phyloP scores from a whole-genome alignment of 2,113 vertebrate genomes.

The Steatornis caripensis region DNA sequence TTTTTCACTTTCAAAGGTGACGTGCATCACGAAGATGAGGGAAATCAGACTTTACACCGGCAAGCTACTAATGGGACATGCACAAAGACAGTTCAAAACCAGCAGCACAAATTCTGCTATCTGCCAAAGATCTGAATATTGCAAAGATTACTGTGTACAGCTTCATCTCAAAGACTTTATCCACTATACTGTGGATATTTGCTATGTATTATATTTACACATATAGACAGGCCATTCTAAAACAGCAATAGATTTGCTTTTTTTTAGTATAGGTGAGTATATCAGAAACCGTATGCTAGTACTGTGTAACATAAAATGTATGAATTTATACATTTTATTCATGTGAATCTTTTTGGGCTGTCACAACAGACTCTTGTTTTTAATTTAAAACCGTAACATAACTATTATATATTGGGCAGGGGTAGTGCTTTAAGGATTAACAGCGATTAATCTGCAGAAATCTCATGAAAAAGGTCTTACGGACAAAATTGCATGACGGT shows the following conservation, averaged over 20 bases:
- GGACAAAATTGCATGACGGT: background rate
- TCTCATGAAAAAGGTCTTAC: background rate
- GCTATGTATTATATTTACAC: background rate
- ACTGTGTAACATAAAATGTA: conserved; percentile 47
- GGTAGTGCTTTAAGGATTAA: background rate
- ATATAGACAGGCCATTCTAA: background rate
- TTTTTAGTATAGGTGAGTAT: background rate
- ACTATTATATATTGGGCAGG: background rate
- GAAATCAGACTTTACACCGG: conserved; percentile 38
- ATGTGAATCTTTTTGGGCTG: background rate
- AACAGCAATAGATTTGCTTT: background rate
- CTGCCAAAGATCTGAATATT: conserved; percentile 51
- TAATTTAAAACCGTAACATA: background rate
- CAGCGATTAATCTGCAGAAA: background rate
- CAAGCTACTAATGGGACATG: conserved; percentile 45
- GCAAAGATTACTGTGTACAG: background rate
- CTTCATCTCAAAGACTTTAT: background rate
- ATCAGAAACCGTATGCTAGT: conserved; percentile 31
- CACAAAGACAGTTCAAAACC: conserved; percentile 47
- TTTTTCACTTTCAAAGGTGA: conserved; percentile 40
- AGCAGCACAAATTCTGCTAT: conserved; percentile 27
- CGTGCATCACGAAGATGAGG: conserved; percentile 14
- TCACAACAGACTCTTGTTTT: background rate
- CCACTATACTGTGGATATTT: background rate
- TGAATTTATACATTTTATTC: conserved; percentile 34